Evolutionary conservation across 2,113 vertebrate genomes (phyloP).

Genomic region (Myrmecophaga tridactyla): DNA sequence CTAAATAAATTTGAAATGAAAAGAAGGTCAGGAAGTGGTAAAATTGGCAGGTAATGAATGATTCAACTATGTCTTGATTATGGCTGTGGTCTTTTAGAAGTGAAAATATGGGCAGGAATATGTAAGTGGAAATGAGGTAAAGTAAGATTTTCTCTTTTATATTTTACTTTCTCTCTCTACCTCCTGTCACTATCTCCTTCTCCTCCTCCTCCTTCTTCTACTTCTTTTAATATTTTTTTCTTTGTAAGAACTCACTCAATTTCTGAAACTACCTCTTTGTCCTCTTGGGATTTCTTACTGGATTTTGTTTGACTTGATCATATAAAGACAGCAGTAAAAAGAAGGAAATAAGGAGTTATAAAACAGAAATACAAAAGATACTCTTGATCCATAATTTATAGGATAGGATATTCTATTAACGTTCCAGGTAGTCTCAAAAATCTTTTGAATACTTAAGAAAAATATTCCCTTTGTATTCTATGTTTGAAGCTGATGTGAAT

Average conservation of each 20-base stretch:
- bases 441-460: background rate
- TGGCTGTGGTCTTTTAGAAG: background rate
- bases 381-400: slow-evolving; percentile 13
- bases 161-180: background rate
- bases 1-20: slow-evolving; percentile 29
- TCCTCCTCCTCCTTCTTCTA: too few relatives aligned
- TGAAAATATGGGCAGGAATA: background rate
- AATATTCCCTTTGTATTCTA: background rate
- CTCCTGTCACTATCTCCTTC: background rate
- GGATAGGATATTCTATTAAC: background rate
- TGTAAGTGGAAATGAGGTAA: background rate
- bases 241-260: background rate
- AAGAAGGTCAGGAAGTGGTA: background rate
- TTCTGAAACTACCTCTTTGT: background rate
- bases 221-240: background rate
- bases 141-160: background rate
- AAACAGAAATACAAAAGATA: background rate
- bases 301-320: slow-evolving; percentile 36
- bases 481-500: background rate
- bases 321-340: background rate
- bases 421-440: background rate
- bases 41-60: background rate
- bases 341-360: slow-evolving; percentile 10
- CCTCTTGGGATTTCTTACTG: background rate
- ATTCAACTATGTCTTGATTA: background rate